A percentile compares a stretch with the other conserved stretches of the same genome.
These are phyloP conservation scores for Entomobrya multifasciata DNA, from an alignment of 2,888 invertebrate species.

Conservation along the genomic window DNA sequence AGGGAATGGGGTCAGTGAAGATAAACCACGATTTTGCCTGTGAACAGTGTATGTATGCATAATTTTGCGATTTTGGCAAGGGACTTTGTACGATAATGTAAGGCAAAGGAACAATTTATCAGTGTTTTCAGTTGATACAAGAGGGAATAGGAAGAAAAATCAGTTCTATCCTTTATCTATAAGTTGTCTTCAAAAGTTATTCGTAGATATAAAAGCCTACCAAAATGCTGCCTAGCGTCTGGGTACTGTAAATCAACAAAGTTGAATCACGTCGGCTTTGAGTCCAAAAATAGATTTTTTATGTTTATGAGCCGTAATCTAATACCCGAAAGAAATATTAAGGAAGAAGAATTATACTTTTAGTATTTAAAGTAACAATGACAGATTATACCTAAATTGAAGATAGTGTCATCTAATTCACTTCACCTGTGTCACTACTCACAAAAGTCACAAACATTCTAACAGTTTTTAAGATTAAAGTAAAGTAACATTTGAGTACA, in stretches of 20 bases:
- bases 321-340: too few species aligned
- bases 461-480: too few species aligned
- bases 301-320: too few species aligned
- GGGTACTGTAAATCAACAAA: too few species aligned
- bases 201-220: too few species aligned
- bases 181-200: not conserved
- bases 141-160: not conserved
- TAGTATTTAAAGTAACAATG: too few species aligned
- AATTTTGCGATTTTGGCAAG: conserved; percentile 68
- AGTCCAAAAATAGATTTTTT: too few species aligned
- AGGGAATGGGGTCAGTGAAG: conserved; percentile 49
- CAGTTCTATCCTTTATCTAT: not conserved
- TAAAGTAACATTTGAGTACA: too few species aligned
- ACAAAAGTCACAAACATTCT: too few species aligned
- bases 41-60: conserved; percentile 48
- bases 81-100: not conserved
- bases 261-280: too few species aligned
- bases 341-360: too few species aligned
- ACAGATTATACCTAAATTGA: not conserved
- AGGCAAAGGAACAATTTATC: not conserved
- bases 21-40: conserved; percentile 51
- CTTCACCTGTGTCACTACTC: conserved; percentile 22
- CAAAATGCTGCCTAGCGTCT: too few species aligned
- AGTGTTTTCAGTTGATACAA: not conserved
- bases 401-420: conserved; percentile 7